Base-by-base conservation (phyloP, 2,113 vertebrate species). In the Xyrauchen texanus region DNA sequence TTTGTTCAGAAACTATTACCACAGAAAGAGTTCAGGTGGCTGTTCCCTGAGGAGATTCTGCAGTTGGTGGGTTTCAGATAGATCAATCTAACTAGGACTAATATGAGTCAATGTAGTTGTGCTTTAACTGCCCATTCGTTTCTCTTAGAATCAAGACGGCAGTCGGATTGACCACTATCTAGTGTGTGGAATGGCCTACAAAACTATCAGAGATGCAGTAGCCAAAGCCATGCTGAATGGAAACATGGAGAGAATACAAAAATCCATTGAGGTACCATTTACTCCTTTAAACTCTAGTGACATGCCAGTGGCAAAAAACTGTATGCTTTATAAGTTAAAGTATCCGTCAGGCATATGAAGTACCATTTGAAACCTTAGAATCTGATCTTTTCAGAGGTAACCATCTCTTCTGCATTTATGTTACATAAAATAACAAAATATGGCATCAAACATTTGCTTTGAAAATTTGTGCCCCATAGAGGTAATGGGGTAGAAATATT, bases 21-120 rank as follows among this genome's bases (percentile, higher is more conserved):
- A 42, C 34, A 61, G 34, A 80, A 88, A 4, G 45, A n/a, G 0
- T 88, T 88, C 69, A 64, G 0, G 5, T 99, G 97, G 97, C 85
- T 98, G 42, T 97, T 98, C 74, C 97, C 97, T 12, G 51, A 4
- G 6, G 92, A 93, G 78, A 84, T 94, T 73, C 67, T 93, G 7
- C 42, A 82, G 6, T 91, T 95, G 95, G 96, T 98, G 88, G 0
- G 79, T 69, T 52, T 62, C 11, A 53, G 62, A 45, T 60, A 49
- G 7, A 0, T 51, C 47, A 7, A 11, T 21, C 11, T 51, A 10
- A 61, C 6, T 51, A 12, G 8, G 11, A 2, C 11, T 74, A 15
- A 34, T 11, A 34, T 62, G n/a, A 8, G 61, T 63, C 15, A 34
- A 6, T 52, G 51, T 52, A 52, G 8, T 62, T 62, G 12, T 47